Conservation (phyloP, 2,113 vertebrate genomes). For the Haemorhous mexicanus region DNA sequence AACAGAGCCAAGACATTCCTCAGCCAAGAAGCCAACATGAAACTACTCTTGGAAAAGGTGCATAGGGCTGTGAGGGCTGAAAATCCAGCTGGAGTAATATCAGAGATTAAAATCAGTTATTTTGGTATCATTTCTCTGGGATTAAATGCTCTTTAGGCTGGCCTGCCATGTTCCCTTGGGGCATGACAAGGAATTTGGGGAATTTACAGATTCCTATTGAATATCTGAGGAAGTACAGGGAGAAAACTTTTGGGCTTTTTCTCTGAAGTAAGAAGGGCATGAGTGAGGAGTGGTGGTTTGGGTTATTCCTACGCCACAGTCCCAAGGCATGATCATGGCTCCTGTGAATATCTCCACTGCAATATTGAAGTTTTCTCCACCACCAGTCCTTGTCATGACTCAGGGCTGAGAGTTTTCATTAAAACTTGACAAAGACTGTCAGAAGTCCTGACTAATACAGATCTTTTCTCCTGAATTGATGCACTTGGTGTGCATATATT, state of each 20-base stretch:
- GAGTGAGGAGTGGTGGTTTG: neutral
- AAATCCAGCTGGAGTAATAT: neutral
- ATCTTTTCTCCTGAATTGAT: neutral
- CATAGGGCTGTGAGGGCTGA: neutral
- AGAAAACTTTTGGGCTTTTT: neutral
- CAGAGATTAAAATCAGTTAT: neutral
- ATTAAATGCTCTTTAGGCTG: neutral
- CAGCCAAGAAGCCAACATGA: neutral
- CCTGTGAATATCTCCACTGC: neutral
- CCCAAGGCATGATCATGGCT: neutral
- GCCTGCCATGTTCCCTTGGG: neutral
- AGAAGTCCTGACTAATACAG: neutral
- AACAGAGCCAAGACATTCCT: neutral
- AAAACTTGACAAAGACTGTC: neutral
- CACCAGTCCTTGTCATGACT: neutral
- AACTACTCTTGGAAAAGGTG: neutral
- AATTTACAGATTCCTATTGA: neutral
- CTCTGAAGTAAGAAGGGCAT: neutral
- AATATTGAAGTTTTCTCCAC: neutral
- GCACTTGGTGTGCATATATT: rapidly evolving
- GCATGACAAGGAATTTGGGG: neutral
- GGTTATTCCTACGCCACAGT: neutral
- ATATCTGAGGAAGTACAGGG: neutral
- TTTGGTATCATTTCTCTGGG: neutral
- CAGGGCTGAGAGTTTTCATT: neutral